Evolutionary conservation across 2,797 vertebrate species (phyloP).

Genomic region (Euphonia xanthogaster): DNA sequence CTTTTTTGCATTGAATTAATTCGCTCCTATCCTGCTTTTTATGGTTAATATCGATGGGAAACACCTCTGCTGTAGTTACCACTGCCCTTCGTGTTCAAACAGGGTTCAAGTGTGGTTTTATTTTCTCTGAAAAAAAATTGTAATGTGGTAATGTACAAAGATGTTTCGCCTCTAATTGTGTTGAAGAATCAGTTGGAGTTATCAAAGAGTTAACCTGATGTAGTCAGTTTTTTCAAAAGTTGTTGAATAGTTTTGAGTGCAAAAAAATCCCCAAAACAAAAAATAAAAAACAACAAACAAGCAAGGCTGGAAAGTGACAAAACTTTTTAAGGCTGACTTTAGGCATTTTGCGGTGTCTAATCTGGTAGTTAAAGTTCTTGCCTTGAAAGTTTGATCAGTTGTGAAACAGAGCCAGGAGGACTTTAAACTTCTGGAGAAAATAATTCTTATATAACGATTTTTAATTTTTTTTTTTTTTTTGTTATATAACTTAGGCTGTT

Average conservation of each 20-base stretch:
- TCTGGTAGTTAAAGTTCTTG: background rate
- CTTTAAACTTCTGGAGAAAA: background rate
- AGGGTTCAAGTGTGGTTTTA: accelerated
- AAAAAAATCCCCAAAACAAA: accelerated
- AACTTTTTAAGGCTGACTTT: background rate
- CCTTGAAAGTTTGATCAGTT: background rate
- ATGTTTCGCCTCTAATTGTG: background rate
- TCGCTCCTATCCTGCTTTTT: accelerated
- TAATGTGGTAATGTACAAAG: accelerated
- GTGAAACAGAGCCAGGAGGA: background rate
- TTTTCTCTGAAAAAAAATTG: background rate
- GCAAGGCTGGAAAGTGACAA: accelerated
- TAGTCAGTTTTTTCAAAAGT: background rate
- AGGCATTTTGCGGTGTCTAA: background rate
- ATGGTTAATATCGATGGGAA: background rate
- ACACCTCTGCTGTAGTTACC: accelerated
- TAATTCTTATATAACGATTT: accelerated
- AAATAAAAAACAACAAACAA: background rate
- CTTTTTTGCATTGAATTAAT: accelerated
- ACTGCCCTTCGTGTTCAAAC: accelerated
- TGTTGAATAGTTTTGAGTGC: background rate
- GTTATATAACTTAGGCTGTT: background rate
- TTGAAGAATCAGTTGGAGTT: background rate
- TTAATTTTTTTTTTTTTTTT: accelerated
- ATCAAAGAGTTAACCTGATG: accelerated